Evolutionary conservation across 2,113 vertebrate species (phyloP).

Genomic region (Paracanthobrama guichenoti): DNA sequence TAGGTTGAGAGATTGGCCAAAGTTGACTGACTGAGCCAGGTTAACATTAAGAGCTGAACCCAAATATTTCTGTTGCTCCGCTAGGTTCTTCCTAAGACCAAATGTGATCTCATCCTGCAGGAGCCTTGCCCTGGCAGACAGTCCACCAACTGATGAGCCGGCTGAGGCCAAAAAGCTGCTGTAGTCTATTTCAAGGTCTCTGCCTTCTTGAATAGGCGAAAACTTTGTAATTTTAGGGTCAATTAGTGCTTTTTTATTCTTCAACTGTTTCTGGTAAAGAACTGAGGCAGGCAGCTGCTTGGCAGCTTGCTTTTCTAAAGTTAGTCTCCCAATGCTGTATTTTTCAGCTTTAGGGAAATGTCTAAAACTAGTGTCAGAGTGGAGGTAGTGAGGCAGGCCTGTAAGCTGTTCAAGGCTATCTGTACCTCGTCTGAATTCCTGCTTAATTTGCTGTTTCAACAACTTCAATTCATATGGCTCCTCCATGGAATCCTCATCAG

Average conservation of each 20-base stretch:
- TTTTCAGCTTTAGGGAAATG: constrained; percentile 97
- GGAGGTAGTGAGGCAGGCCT: constrained; percentile 89
- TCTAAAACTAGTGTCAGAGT: constrained; percentile 86
- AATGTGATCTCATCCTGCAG: constrained; percentile 98
- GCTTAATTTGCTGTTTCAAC: constrained; percentile 97
- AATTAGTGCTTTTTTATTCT: constrained; percentile 92
- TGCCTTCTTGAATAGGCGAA: constrained; percentile 94
- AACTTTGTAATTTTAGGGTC: constrained; percentile 96
- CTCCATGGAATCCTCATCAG: constrained; percentile 96
- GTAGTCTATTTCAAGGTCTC: constrained; percentile 93
- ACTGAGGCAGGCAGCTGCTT: constrained; percentile 96
- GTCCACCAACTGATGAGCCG: constrained; percentile 86
- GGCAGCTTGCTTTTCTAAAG: constrained; percentile 97
- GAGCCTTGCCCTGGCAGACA: constrained; percentile 89
- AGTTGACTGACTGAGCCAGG: constrained; percentile 82
- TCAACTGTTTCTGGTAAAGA: constrained; percentile 95
- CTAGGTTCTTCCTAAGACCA: constrained; percentile 95
- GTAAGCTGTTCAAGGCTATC: constrained; percentile 92
- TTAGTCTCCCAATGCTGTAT: constrained; percentile 96
- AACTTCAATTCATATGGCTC: constrained; percentile 97
- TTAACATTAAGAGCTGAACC: constrained; percentile 82
- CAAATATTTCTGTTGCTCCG: constrained; percentile 95
- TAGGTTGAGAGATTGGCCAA: constrained; percentile 80
- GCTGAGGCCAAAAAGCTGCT: constrained; percentile 88
- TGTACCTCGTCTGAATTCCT: constrained; percentile 93